Evolutionary conservation across 2,113 vertebrate species (phyloP).

Genomic region (Chauna torquata): DNA sequence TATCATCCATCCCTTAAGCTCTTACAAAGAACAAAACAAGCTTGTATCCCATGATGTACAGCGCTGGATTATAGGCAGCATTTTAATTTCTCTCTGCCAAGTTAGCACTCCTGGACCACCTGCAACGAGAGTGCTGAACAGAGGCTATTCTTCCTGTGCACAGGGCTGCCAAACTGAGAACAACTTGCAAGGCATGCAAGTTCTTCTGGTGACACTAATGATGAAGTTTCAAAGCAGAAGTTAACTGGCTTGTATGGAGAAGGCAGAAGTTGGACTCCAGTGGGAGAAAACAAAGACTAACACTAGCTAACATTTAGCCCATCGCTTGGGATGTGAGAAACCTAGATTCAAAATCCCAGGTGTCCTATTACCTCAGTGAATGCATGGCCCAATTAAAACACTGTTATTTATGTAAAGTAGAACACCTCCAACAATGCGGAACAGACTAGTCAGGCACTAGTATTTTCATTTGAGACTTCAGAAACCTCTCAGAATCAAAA

Average conservation of each 20-base stretch:
- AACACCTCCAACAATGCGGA: not conserved
- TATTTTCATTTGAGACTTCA: not conserved
- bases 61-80: not conserved
- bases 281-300: not conserved
- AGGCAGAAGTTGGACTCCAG: not conserved
- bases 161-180: not conserved
- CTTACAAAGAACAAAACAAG: not conserved
- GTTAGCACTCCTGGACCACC: not conserved
- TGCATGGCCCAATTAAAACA: not conserved
- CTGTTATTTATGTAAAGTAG: not conserved
- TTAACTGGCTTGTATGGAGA: not conserved
- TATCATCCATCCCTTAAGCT: not conserved
- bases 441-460: not conserved
- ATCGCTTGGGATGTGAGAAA: not conserved
- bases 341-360: slow-evolving; percentile 4
- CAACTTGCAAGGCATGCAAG: accelerated
- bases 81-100: not conserved
- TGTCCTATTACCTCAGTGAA: not conserved
- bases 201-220: not conserved
- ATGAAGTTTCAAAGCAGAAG: not conserved
- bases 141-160: not conserved
- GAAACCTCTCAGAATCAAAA: not conserved
- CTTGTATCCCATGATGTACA: no score
- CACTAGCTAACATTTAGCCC: not conserved
- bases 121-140: not conserved